phyloP scores from a whole-genome alignment of 2,113 vertebrate genomes.

The Nibea coibor region DNA sequence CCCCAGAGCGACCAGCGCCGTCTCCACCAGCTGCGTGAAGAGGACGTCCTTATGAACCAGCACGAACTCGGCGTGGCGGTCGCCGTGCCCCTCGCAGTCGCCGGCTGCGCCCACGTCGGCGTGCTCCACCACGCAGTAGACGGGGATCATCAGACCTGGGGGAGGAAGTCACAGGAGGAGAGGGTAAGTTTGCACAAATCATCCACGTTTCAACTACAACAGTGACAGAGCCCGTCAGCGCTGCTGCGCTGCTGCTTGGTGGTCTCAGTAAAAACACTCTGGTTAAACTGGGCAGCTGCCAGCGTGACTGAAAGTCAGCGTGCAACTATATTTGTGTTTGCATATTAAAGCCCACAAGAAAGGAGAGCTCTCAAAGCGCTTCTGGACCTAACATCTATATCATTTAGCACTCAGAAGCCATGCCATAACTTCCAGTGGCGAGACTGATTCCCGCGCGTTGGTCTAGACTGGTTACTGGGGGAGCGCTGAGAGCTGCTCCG shows the following conservation, averaged over 20 bases:
- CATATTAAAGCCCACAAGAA: constrained; percentile 62
- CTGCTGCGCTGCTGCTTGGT: constrained; percentile 12
- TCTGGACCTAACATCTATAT: constrained; percentile 16
- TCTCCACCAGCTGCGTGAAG: constrained; percentile 98
- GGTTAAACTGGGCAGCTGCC: constrained; percentile 57
- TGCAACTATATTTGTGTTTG: constrained; percentile 53
- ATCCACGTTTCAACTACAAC: too few relatives aligned
- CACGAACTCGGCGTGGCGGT: constrained; percentile 96
- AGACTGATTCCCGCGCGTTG: not conserved
- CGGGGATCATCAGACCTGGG: constrained; percentile 95
- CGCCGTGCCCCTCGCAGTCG: constrained; percentile 89
- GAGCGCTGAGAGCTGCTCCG: constrained; percentile 4
- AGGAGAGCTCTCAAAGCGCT: constrained; percentile 27
- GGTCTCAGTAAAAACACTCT: constrained; percentile 32
- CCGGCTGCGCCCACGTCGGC: constrained; percentile 86
- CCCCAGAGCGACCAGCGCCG: constrained; percentile 93
- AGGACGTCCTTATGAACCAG: constrained; percentile 95
- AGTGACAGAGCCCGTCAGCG: not conserved
- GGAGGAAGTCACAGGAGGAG: not conserved
- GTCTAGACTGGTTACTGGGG: constrained; percentile 31
- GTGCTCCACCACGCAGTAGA: constrained; percentile 97
- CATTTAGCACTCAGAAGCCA: not conserved
- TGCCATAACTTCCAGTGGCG: constrained; percentile 26
- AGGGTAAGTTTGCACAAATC: not conserved
- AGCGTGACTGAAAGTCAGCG: constrained; percentile 36